phyloP scores from a whole-genome alignment of 2,797 vertebrate genomes.

The Myotis pilosus region DNA sequence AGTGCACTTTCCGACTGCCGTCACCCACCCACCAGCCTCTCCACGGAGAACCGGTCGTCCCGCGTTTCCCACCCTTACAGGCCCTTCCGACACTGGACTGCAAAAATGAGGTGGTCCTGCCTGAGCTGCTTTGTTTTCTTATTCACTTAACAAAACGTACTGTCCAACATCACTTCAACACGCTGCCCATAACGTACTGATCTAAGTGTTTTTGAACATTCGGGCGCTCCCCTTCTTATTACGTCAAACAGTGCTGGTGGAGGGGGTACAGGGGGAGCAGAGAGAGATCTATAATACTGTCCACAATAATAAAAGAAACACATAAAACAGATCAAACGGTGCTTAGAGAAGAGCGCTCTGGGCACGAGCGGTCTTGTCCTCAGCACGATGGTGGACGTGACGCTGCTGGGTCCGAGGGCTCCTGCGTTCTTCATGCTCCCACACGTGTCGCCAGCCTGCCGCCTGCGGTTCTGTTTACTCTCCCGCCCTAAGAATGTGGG shows the following conservation, averaged over 20 bases:
- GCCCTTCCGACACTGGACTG: rapidly evolving
- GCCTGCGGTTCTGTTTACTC: rapidly evolving
- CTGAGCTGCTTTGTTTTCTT: rapidly evolving
- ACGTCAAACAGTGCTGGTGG: background rate
- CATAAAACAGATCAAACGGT: background rate
- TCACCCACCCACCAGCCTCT: background rate
- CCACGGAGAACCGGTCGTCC: rapidly evolving
- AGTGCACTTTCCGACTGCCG: rapidly evolving
- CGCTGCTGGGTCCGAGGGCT: rapidly evolving
- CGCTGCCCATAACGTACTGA: background rate
- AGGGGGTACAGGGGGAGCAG: too few relatives aligned
- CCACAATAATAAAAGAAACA: too few relatives aligned
- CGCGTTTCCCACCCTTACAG: rapidly evolving
- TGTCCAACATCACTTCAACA: background rate
- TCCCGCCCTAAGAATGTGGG: rapidly evolving
- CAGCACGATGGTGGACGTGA: background rate
- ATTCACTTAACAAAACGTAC: background rate
- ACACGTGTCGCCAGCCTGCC: rapidly evolving
- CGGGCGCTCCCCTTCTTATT: background rate
- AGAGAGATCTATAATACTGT: too few relatives aligned
- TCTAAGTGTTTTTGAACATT: too few relatives aligned
- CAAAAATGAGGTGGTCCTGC: background rate
- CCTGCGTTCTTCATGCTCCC: rapidly evolving
- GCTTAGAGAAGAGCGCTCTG: background rate
- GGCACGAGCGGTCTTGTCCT: background rate